Evolutionary conservation across 1,140 invertebrate species (phyloP).

Genomic region (Plutomurus gul): DNA sequence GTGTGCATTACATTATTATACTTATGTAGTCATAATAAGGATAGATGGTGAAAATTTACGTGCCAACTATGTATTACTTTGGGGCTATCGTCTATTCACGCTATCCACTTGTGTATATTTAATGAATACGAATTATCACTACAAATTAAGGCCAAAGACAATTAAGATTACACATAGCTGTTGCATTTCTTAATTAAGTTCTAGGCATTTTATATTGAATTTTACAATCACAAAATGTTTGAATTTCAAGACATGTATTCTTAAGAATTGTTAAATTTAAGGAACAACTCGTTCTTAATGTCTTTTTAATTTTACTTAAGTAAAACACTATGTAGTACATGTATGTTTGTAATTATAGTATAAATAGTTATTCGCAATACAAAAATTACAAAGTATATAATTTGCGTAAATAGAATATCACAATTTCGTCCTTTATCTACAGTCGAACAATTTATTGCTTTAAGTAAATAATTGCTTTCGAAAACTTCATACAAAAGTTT

Average conservation of each 20-base stretch:
- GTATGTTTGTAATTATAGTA: background rate
- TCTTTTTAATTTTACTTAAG: too few species aligned
- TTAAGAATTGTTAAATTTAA: too few species aligned
- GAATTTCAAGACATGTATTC: too few species aligned
- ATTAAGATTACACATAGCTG: background rate
- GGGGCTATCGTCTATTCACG: background rate
- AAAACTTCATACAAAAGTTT: background rate
- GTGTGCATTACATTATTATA: too few species aligned
- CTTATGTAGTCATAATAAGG: too few species aligned
- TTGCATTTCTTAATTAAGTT: background rate
- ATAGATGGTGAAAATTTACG: too few species aligned
- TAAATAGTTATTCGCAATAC: background rate
- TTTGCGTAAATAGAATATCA: too few species aligned
- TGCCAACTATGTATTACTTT: too few species aligned
- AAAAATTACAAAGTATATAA: too few species aligned
- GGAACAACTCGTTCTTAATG: too few species aligned
- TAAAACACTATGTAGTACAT: background rate
- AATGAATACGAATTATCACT: background rate
- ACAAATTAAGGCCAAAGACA: conserved; percentile 12
- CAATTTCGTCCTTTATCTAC: background rate
- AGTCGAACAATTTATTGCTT: background rate
- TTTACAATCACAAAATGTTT: background rate
- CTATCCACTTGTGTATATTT: background rate
- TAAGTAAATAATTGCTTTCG: too few species aligned
- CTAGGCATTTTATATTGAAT: too few species aligned